A percentile compares a stretch with the other conserved stretches of the same genome.
phyloP scores from a whole-genome alignment of 2,888 invertebrate species.

The Dichetophora obliterata region DNA sequence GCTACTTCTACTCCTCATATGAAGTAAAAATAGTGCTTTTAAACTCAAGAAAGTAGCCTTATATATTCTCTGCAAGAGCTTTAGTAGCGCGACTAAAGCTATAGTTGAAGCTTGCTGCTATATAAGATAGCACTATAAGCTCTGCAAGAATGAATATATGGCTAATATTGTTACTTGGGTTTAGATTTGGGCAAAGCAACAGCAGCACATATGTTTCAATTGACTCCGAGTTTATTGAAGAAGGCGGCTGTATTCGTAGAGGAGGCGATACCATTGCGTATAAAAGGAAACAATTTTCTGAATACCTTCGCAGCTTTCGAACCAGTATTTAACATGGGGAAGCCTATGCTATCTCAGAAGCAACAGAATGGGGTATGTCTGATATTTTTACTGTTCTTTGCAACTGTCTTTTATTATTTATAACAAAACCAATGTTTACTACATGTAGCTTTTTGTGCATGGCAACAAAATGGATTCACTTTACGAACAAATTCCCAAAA shows the following conservation, averaged over 20 bases:
- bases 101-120: too few species aligned
- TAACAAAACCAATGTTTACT: background rate
- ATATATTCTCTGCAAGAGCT: too few species aligned
- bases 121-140: too few species aligned
- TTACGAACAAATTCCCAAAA: conserved; percentile 73
- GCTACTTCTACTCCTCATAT: too few species aligned
- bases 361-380: conserved; percentile 73
- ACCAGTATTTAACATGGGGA: conserved; percentile 73
- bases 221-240: conserved; percentile 74
- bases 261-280: conserved; percentile 75
- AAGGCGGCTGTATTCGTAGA: conserved; percentile 73
- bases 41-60: too few species aligned
- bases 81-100: too few species aligned
- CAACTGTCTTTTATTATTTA: background rate
- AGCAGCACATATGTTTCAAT: conserved; percentile 73
- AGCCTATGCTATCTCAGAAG: conserved; percentile 75
- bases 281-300: conserved; percentile 74
- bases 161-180: too few species aligned
- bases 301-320: conserved; percentile 75
- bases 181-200: conserved; percentile 73
- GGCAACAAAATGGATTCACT: conserved; percentile 72
- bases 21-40: too few species aligned
- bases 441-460: conserved; percentile 71
- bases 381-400: background rate
- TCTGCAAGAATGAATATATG: too few species aligned